Evolutionary conservation across 2,113 vertebrate species (phyloP).

Genomic region (Isichthys henryi): DNA sequence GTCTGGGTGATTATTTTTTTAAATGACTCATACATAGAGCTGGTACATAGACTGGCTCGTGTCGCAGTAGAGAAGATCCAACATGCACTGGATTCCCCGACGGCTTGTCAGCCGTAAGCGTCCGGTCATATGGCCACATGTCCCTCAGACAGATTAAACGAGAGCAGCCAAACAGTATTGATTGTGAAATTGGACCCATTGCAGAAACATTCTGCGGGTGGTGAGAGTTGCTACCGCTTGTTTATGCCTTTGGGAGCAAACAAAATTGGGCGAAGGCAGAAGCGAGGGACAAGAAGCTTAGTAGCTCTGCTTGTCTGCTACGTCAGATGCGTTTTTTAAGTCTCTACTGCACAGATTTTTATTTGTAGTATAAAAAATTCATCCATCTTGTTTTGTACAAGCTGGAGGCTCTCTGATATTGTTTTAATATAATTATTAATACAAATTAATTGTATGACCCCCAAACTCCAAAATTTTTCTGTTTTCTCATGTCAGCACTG

Average conservation of each 20-base stretch:
- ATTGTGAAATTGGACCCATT: conserved; percentile 37
- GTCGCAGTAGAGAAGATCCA: conserved; percentile 21
- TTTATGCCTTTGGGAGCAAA: too few relatives aligned
- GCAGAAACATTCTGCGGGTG: conserved; percentile 34
- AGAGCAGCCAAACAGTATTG: conserved; percentile 43
- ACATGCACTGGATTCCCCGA: conserved; percentile 22
- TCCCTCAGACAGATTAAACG: conserved; percentile 36
- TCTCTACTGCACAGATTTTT: neutral
- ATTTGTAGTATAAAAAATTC: neutral
- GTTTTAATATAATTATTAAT: neutral
- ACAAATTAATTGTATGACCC: neutral
- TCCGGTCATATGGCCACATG: conserved; percentile 21
- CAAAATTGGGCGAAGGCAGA: too few relatives aligned
- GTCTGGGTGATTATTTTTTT: neutral
- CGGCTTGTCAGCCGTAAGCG: conserved; percentile 24
- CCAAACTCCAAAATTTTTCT: neutral
- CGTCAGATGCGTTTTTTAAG: neutral
- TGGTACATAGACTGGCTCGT: conserved; percentile 4
- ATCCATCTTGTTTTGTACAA: neutral
- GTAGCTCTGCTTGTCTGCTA: too few relatives aligned
- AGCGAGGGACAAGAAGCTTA: too few relatives aligned
- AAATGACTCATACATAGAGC: neutral
- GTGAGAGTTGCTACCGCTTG: conserved; percentile 6
- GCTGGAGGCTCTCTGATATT: neutral
- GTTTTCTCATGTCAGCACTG: neutral